Conservation (phyloP, 2,888 invertebrate species). For the Xylota sylvarum region DNA sequence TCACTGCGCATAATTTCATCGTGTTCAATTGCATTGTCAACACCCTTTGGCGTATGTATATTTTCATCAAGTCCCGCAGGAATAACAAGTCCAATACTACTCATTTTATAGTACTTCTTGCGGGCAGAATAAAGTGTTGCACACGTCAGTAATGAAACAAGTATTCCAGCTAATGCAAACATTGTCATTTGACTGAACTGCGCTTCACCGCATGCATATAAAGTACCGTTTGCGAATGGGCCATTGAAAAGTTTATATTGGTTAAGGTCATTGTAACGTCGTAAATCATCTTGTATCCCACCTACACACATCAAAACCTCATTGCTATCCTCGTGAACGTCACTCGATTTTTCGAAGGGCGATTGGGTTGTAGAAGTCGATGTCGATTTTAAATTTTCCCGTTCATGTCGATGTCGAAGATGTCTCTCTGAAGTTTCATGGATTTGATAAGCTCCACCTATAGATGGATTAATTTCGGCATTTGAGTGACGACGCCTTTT, state of each 20-base stretch:
- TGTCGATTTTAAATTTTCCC: conserved; percentile 58
- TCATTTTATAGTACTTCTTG: conserved; percentile 80
- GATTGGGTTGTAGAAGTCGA: conserved; percentile 24
- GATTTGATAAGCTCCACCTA: conserved; percentile 56
- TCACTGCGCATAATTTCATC: conserved; percentile 77
- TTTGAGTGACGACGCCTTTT: conserved; percentile 76
- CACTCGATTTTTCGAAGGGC: conserved; percentile 3
- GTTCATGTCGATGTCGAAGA: conserved; percentile 69
- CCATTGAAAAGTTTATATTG: conserved; percentile 79
- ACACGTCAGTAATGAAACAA: conserved; percentile 63
- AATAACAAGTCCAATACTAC: conserved; percentile 80
- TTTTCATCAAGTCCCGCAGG: conserved; percentile 80
- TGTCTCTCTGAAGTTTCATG: conserved; percentile 48
- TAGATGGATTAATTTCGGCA: conserved; percentile 75
- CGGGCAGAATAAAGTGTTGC: conserved; percentile 76
- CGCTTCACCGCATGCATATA: conserved; percentile 75
- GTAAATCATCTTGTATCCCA: conserved; percentile 18
- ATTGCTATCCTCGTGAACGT: conserved; percentile 15
- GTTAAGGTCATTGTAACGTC: conserved; percentile 56
- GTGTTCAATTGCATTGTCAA: conserved; percentile 75
- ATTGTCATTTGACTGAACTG: conserved; percentile 78
- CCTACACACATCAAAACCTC: conserved; percentile 53
- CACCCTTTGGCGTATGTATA: conserved; percentile 74
- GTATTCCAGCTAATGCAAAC: conserved; percentile 73
- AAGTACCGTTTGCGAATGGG: conserved; percentile 78